Percentiles rank a stretch among this genome's conserved stretches.
phyloP scores from a whole-genome alignment of 2,797 vertebrate genomes.

The Dallia pectoralis region DNA sequence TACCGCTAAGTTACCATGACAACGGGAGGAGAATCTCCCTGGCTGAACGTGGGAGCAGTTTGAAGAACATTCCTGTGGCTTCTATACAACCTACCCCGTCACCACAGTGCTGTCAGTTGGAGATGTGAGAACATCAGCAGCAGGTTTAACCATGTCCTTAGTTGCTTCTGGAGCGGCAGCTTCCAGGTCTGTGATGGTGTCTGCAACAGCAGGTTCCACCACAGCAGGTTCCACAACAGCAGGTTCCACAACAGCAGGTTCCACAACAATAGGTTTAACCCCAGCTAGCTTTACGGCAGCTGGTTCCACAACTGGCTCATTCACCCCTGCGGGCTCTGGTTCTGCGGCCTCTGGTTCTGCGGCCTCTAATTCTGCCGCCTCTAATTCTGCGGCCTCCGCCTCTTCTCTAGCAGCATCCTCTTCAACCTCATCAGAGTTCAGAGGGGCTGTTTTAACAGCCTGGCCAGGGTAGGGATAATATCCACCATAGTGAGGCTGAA shows the following conservation, averaged over 20 bases:
- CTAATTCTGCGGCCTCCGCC: slow-evolving; percentile 41
- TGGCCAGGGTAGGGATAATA: slow-evolving; percentile 23
- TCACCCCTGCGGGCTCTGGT: too few species aligned
- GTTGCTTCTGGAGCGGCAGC: slow-evolving; percentile 11
- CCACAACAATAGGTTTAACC: too few species aligned
- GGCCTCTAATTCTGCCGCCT: too few species aligned
- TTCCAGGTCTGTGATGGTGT: slow-evolving; percentile 3
- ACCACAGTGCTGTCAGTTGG: slow-evolving; percentile 33
- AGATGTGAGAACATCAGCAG: background rate
- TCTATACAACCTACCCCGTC: slow-evolving; percentile 30
- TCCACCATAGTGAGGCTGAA: slow-evolving; percentile 20
- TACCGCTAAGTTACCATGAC: slow-evolving; percentile 2
- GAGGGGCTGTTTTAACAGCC: slow-evolving; percentile 36
- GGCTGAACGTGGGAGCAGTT: background rate
- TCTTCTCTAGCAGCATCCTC: slow-evolving; percentile 50
- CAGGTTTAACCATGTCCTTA: background rate
- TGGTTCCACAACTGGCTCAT: too few species aligned
- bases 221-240: background rate
- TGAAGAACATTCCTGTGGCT: background rate
- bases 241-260: slow-evolving; percentile 16
- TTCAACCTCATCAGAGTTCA: slow-evolving; percentile 73
- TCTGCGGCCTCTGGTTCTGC: slow-evolving; percentile 44
- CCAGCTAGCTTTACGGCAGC: too few species aligned
- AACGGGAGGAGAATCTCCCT: slow-evolving; percentile 10
- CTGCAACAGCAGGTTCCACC: slow-evolving; percentile 11